phyloP scores from a whole-genome alignment of 2,797 vertebrate species.

The Trematomus bernacchii region DNA sequence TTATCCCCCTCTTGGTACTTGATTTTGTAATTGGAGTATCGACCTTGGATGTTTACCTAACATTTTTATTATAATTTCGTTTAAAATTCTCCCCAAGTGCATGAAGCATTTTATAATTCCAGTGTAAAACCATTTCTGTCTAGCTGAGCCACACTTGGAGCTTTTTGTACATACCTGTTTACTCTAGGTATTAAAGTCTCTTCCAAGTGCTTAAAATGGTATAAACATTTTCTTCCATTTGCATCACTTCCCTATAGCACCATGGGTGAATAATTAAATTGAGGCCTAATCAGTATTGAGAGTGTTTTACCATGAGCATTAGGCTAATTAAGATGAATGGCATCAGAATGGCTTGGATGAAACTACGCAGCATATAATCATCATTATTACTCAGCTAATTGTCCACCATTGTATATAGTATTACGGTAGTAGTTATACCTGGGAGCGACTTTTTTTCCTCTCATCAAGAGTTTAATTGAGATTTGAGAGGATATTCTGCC shows the following conservation, averaged over 20 bases:
- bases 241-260: slow-evolving; percentile 70
- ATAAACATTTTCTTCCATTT: slow-evolving; percentile 71
- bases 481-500: slow-evolving; percentile 45
- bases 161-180: slow-evolving; percentile 42
- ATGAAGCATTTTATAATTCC: slow-evolving; percentile 1
- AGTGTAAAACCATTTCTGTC: slow-evolving; percentile 23
- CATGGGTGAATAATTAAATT: slow-evolving; percentile 73
- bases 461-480: slow-evolving; percentile 40
- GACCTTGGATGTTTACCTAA: slow-evolving; percentile 29
- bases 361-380: slow-evolving; percentile 67
- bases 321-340: slow-evolving; percentile 78
- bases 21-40: slow-evolving; percentile 43
- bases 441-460: slow-evolving; percentile 51
- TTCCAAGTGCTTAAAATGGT: slow-evolving; percentile 62
- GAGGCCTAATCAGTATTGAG: slow-evolving; percentile 74
- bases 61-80: slow-evolving; percentile 20
- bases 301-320: slow-evolving; percentile 72
- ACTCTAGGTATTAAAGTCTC: slow-evolving; percentile 39
- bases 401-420: slow-evolving; percentile 70
- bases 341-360: slow-evolving; percentile 60
- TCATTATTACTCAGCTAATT: slow-evolving; percentile 69
- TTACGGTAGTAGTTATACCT: slow-evolving; percentile 57
- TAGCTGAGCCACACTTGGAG: slow-evolving; percentile 17
- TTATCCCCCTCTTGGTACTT: slow-evolving; percentile 38
- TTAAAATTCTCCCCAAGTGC: slow-evolving; percentile 5